These are phyloP conservation scores for Scrobipalpa costella DNA, from an alignment of 2,888 invertebrate species.

Conservation along the genomic window DNA sequence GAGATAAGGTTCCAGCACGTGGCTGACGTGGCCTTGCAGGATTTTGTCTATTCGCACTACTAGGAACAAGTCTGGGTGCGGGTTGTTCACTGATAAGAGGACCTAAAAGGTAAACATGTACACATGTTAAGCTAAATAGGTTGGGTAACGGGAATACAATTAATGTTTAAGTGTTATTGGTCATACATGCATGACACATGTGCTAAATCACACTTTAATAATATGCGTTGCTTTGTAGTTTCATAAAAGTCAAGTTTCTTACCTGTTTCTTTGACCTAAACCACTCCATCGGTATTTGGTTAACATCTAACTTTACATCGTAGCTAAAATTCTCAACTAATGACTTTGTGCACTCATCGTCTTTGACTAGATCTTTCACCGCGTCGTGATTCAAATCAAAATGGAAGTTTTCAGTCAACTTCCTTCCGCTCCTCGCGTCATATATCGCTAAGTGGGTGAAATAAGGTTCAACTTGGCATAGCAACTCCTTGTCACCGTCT, in stretches of 20 bases:
- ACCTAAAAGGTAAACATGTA: constrained; percentile 75
- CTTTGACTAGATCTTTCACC: constrained; percentile 81
- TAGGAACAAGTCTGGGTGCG: constrained; percentile 94
- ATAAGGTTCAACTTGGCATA: constrained; percentile 96
- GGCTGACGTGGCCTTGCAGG: constrained; percentile 92
- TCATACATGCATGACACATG: too few species aligned
- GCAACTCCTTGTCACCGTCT: constrained; percentile 86
- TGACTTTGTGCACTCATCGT: constrained; percentile 71
- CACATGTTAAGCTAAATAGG: too few species aligned
- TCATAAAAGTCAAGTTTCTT: constrained; percentile 24
- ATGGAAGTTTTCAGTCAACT: constrained; percentile 96
- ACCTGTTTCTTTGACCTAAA: constrained; percentile 84
- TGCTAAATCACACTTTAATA: too few species aligned
- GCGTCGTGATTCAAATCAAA: constrained; percentile 91
- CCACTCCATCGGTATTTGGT: constrained; percentile 88
- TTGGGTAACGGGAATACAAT: too few species aligned
- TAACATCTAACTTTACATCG: constrained; percentile 83
- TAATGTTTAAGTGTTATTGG: too few species aligned
- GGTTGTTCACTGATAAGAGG: constrained; percentile 92
- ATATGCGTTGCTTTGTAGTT: background rate
- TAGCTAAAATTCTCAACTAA: constrained; percentile 78
- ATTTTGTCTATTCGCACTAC: constrained; percentile 97
- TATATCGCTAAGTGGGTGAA: constrained; percentile 93
- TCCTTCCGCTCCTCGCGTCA: constrained; percentile 92
- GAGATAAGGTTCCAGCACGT: constrained; percentile 93